Evolutionary conservation across 1,140 invertebrate species (phyloP), one percentile per base, ranked within the genome.

Genomic region (Ostrea denselamellosa): DNA sequence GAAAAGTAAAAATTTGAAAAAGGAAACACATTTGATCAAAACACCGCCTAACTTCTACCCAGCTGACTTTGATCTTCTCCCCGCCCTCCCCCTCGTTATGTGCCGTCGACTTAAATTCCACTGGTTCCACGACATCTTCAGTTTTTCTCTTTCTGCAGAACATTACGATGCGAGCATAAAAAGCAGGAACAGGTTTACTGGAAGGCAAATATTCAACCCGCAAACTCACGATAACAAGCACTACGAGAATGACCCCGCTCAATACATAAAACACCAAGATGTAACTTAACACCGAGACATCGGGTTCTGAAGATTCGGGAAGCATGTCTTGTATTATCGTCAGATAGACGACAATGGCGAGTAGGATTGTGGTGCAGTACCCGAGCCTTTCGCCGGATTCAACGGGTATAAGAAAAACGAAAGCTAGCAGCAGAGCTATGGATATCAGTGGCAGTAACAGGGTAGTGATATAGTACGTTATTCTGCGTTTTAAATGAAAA

Each of bases 361-460:
- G 93, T 4, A 96, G 93, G 22, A 96, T 95, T 8, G 96, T 96
- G 25, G 96, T 93, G 56, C 95, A 95, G 17, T 96, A 94, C 8
- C 95, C 94, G n/a, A 96, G 95, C 89, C 96, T 95, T 91, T 96
- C 96, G 0, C 96, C 96, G 8, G 95, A 95, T 83, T 96, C 95
- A 0, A 95, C 94, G 5, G 96, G 96, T 28, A 96, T 91, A 89
- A 95, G 94, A 93, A 96, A 96, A 22, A 96, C 95, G 0, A 96
- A 92, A 19, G 96, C 92, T 4, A 95, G 95, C 8, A 96, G 92
- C 3, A 94, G 91, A 0, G 95, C 95, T 93, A 96, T 95, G 93
- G 96, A 95, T 85, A 96, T 94, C 89, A 95, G 96, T 14, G 96
- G 96, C 44, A 96, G 89, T 28, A 96, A 94, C 4, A 96, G 93